Evolutionary conservation across 1,140 invertebrate genomes (phyloP).

Genomic region (Bombus superbus): DNA sequence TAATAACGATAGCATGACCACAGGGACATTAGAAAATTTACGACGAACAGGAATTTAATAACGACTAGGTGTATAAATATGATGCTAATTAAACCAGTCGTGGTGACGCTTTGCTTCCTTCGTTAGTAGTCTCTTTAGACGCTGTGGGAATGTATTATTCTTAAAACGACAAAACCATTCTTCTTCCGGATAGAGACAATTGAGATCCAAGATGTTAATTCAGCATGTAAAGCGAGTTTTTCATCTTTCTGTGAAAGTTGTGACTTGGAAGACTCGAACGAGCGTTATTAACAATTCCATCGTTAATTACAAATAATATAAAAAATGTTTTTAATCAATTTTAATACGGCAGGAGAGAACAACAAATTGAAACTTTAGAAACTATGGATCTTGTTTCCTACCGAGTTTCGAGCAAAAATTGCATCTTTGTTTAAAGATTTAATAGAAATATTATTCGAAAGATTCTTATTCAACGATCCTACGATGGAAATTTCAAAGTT

Average conservation of each 20-base stretch:
- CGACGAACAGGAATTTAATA: background rate
- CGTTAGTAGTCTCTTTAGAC: background rate
- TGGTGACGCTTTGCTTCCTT: background rate
- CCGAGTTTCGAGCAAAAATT: background rate
- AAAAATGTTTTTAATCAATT: no score
- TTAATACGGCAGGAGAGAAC: no score
- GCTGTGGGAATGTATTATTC: background rate
- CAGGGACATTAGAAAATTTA: conserved; percentile 17
- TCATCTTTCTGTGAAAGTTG: no score
- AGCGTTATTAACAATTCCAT: background rate
- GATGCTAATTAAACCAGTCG: conserved; percentile 35
- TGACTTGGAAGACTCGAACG: background rate
- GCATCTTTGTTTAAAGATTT: background rate
- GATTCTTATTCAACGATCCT: background rate
- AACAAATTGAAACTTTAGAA: no score
- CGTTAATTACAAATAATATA: no score
- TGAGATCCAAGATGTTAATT: background rate
- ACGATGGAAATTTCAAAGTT: background rate
- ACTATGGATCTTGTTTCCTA: no score
- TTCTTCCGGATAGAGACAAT: conserved; percentile 32
- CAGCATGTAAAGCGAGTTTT: conserved; percentile 26
- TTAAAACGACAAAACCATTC: background rate
- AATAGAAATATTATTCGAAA: background rate
- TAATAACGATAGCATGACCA: background rate
- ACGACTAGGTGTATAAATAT: background rate